phyloP scores from a whole-genome alignment of 2,113 vertebrate species.

The Campylomormyrus numenius region DNA sequence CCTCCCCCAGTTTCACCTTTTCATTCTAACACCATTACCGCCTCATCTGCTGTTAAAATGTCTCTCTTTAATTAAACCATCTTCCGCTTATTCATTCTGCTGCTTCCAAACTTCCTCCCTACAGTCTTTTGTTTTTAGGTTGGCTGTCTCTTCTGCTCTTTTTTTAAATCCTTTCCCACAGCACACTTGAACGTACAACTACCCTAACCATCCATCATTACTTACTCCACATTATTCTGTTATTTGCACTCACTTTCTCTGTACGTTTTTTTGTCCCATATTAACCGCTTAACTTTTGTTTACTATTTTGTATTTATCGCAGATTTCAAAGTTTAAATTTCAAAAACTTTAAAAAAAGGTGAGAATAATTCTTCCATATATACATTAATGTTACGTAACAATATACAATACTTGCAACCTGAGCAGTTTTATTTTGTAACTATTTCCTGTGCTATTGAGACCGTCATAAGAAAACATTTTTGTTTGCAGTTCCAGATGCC shows the following conservation, averaged over 20 bases:
- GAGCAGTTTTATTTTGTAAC: background rate
- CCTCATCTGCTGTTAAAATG: conserved; percentile 1
- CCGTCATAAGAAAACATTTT: background rate
- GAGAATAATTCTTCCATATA: background rate
- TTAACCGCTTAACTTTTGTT: background rate
- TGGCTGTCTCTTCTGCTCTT: background rate
- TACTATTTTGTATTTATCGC: background rate
- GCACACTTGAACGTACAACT: background rate
- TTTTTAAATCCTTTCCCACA: background rate
- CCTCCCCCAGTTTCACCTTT: conserved; percentile 51
- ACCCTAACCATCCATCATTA: background rate
- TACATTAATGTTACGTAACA: background rate
- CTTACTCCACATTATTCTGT: background rate
- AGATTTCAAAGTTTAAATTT: background rate
- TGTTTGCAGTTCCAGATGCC: background rate
- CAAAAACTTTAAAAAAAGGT: background rate
- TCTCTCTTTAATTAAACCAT: background rate
- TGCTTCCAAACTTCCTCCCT: conserved; percentile 7
- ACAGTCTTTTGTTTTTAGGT: background rate
- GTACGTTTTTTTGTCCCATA: background rate
- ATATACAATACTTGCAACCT: background rate
- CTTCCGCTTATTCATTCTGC: background rate
- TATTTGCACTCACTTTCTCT: background rate
- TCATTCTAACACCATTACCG: conserved; percentile 9
- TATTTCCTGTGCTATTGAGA: background rate